Conservation (phyloP, 2,797 vertebrate genomes). For the Lateolabrax maculatus region DNA sequence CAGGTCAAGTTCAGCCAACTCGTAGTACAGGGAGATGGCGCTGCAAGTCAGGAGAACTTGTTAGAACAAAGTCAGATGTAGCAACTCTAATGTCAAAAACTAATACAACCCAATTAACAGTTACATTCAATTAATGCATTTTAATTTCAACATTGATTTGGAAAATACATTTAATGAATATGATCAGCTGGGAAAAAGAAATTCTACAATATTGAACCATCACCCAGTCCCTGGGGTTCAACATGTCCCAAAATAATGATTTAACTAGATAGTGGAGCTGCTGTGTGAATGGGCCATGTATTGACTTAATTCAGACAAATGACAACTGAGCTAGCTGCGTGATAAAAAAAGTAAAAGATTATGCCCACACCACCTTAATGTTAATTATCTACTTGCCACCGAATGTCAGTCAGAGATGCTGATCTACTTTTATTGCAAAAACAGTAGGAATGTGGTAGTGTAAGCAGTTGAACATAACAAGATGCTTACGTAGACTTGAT, state of each 20-base stretch:
- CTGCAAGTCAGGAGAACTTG: conserved; percentile 69
- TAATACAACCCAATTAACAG: too few relatives aligned
- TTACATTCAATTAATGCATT: too few relatives aligned
- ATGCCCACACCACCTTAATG: too few relatives aligned
- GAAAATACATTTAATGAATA: too few relatives aligned
- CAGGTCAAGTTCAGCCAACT: conserved; percentile 90
- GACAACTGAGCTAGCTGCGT: neutral
- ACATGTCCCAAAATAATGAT: too few relatives aligned
- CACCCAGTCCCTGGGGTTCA: too few relatives aligned
- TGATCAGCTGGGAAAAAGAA: too few relatives aligned
- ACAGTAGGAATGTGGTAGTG: accelerated
- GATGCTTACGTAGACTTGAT: conserved; percentile 96
- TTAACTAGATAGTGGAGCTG: neutral
- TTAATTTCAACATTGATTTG: too few relatives aligned
- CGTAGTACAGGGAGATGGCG: conserved; percentile 95
- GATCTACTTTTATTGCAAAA: neutral
- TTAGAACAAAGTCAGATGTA: neutral
- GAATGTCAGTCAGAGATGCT: neutral
- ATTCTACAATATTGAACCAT: too few relatives aligned
- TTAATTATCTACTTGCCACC: neutral
- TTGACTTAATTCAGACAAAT: neutral
- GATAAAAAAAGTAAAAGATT: neutral
- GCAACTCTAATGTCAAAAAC: neutral
- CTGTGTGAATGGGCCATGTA: neutral
- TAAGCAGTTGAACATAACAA: neutral